Percentiles rank a stretch among this genome's conserved stretches.
phyloP scores from a whole-genome alignment of 2,797 vertebrate species.

The Delichon dasypus region DNA sequence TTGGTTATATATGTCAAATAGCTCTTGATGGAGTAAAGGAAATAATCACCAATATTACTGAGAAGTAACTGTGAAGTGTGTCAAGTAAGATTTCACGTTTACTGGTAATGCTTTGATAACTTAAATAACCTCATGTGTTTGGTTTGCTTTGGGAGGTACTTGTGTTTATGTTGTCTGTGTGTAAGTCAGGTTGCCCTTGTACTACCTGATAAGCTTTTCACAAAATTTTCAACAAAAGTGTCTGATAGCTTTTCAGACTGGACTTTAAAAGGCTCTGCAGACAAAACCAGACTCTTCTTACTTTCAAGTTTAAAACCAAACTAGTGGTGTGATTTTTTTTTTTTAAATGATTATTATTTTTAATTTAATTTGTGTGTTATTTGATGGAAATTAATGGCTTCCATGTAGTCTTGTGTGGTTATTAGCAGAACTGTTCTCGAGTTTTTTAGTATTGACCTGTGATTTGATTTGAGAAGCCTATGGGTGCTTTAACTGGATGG shows the following conservation, averaged over 20 bases:
- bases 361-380: neutral
- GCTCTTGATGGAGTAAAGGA: neutral
- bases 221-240: neutral
- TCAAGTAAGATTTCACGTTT: neutral
- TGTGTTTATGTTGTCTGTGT: neutral
- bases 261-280: neutral
- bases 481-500: neutral
- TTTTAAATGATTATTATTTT: neutral
- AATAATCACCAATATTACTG: neutral
- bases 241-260: neutral
- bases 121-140: neutral
- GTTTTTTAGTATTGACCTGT: neutral
- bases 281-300: neutral
- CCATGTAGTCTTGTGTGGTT: neutral
- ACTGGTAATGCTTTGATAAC: neutral
- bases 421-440: fast-evolving
- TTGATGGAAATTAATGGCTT: neutral
- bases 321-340: neutral
- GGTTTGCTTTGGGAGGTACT: neutral
- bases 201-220: neutral
- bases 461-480: neutral
- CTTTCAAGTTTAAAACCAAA: neutral
- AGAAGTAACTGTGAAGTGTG: neutral
- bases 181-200: neutral
- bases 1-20: neutral